Base-by-base conservation (phyloP, 2,888 invertebrate species). In the Agapostemon virescens region DNA sequence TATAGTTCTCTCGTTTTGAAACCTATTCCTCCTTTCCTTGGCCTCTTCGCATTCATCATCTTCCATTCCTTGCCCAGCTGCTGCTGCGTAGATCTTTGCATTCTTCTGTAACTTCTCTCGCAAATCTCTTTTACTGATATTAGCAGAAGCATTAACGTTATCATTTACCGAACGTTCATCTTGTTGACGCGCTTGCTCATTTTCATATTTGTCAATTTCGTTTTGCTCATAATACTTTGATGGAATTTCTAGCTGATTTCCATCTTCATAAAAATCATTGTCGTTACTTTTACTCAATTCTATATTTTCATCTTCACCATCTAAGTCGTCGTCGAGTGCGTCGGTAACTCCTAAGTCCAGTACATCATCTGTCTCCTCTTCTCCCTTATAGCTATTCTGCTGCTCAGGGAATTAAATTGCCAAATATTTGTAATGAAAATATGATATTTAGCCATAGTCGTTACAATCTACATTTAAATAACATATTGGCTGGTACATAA, bases 361-460 rank as follows among this genome's bases (percentile, higher is more conserved):
- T 71, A 93, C 91, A 90, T 93, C 93, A 84, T 93, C 93, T 88
- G 92, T 92, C 87, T 92, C 92, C 90, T 92, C 92, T 90, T 92
- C 92, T 90, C 91, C 92, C 90, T 92, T 92, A 92, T 90, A 90
- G 91, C 90, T 91, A 91, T 89, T 91, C 89, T 91, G 91, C 92
- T 92, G 92, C 92, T 91, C 90, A 88, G 86, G 88, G 89, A 90
- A 91, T 90, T 89, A 91, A 90, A 91, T 90, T 88, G 88, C 89
- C 88, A 90, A 92, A 88, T 79, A 86, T 87, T 87, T 87, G 87
- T 87, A 87, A 86, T 86, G 84, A 69, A 87, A 83, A 83, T 83
- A 81, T 74, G 72, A 77, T 71, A 84, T 73, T 79, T 79, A 70
- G 69, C 74, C 79, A 66, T 75, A 23, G 49, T 79, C 52, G 79